Base-by-base conservation (phyloP, 2,888 invertebrate genomes). In the Drosophila anceps region DNA sequence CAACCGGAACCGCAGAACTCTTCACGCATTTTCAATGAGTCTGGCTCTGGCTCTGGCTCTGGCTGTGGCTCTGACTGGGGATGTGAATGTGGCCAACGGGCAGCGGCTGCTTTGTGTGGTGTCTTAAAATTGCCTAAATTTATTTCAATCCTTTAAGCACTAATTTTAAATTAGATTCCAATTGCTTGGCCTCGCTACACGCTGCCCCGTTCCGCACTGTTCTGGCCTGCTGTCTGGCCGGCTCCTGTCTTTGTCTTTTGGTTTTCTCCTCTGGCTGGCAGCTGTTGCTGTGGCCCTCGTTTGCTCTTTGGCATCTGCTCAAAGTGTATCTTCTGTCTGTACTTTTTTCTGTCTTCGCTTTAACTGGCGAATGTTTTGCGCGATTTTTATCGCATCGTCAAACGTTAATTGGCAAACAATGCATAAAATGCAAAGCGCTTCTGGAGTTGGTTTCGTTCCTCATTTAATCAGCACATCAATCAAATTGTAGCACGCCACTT, bases 151-250 rank as follows among this genome's bases (percentile, higher is more conserved):
- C 88, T 86, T 90, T 86, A 84, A 84, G 81, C 84, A 81, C 84
- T 84, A 87, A 88, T 88, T 90, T 90, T 84, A 88, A 88, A 88
- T 88, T 88, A 88, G 90, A 88, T 90, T 90, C 90, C 89, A 88
- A 88, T 88, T 88, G 85, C 80, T 67, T 33, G 37, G 33, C 31
- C 55, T 4, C 33, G 0, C 15, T 10, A 1, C 18, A 18, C 46
- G 5, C 43, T 20, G 6, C 55, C 15, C 15, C 2, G 37, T 39
- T 54, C 39, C 24, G 55, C 48, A 58, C 35, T 31, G 44, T 61
- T 44, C 13, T 41, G 44, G 44, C 44, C 41, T 0, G 41, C 7
- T 9, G 18, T 18, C 60, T 60, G 41, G 33, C 33, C 31, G 54
- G 35, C 13, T 24, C 20, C 27, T 10, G 18, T 29, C 39, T 12